These are phyloP conservation scores for Anguilla anguilla DNA, from an alignment of 2,797 vertebrate genomes.

Conservation along the genomic window DNA sequence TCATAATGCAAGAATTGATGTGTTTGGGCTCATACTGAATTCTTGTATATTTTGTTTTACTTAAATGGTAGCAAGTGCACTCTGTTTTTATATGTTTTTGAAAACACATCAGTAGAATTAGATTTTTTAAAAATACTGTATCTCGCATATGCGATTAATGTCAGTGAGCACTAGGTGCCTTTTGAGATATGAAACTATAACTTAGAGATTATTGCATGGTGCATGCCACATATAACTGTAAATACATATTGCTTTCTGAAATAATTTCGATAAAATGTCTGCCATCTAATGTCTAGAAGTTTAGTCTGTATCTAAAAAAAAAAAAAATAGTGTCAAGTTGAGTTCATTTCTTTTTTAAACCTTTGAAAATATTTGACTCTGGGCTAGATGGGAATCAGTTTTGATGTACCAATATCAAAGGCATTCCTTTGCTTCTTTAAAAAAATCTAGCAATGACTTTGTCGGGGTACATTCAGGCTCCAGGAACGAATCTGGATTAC, in stretches of 20 bases:
- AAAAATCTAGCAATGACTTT: neutral
- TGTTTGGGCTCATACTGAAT: no score
- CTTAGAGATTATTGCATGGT: neutral
- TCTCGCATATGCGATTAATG: neutral
- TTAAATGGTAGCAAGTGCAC: neutral
- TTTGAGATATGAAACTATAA: neutral
- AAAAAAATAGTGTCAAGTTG: neutral
- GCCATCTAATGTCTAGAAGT: neutral
- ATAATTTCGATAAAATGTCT: neutral
- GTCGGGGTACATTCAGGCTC: neutral
- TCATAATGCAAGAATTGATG: neutral
- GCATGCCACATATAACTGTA: neutral
- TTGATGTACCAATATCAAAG: slow-evolving; percentile 5
- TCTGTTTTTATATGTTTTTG: no score
- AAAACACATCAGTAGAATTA: no score
- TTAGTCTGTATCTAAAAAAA: neutral
- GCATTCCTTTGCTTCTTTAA: neutral
- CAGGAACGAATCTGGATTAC: neutral
- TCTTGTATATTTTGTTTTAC: neutral
- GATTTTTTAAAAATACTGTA: no score
- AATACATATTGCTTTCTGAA: neutral
- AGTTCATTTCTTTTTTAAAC: neutral
- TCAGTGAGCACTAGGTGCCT: neutral
- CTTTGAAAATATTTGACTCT: neutral
- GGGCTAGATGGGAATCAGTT: neutral